Evolutionary conservation across 2,888 invertebrate genomes (phyloP), one percentile per base, ranked within the genome.

Genomic region (Agriopis aurantiaria): DNA sequence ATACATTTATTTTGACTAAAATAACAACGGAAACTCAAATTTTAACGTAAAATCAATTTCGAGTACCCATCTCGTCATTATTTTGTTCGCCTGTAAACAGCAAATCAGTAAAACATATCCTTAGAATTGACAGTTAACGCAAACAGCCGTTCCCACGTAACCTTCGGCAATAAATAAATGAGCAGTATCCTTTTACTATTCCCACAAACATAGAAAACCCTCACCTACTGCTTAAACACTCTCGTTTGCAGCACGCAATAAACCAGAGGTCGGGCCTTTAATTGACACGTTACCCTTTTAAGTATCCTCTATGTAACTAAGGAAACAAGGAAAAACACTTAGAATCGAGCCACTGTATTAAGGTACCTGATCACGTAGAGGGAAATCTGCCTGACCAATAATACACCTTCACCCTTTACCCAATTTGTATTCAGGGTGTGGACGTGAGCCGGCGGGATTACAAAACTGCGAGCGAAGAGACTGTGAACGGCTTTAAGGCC

Each of bases 371-470:
- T 85, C 88, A 89, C 89, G 89, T 89, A 85, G 78, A 62, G 74
- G 85, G 86, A 88, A 90, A 89, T 89, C 88, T 89, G 88, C 88
- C 88, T 88, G 88, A 88, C 89, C 88, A 88, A 89, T 88, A 89
- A 88, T 86, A 88, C 81, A 88, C 88, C 87, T 88, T 85, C 80
- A 88, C 88, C 88, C 88, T 88, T 87, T 82, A 80, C 81, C 82
- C 82, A 79, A 87, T 90, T 88, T 84, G 87, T 89, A 89, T 89
- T 88, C 90, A 87, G 80, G 79, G 76, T 76, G 73, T 74, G 76
- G 71, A 74, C 68, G 74, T 73, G 80, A 78, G 78, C 85, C 83
- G 80, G 76, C 81, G 82, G 85, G 88, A 88, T 89, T 88, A 89
- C 88, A 86, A 87, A 88, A 87, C 86, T 87, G 84, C 82, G 82